Conservation (phyloP, 1,140 invertebrate species). For the Platyscapa corneri region DNA sequence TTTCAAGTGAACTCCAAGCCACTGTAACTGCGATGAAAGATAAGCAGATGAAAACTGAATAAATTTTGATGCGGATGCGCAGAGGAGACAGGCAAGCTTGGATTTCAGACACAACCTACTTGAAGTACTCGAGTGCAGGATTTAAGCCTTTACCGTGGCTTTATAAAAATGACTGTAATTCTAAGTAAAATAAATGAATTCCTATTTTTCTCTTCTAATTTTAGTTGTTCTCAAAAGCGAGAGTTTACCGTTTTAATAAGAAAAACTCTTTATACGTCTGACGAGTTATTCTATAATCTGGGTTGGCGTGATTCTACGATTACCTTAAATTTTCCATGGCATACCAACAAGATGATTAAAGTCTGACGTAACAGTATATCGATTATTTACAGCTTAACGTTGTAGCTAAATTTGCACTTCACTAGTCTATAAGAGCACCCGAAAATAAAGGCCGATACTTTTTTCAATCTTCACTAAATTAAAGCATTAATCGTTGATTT, state of each 20-base stretch:
- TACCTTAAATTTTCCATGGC: not conserved
- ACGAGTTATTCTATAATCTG: not conserved
- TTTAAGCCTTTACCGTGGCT: not conserved
- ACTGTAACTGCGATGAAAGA: not conserved
- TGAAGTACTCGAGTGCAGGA: not conserved
- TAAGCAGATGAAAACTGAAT: conserved; percentile 7
- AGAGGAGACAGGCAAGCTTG: not conserved
- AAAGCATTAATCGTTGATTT: not conserved
- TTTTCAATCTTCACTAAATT: no score
- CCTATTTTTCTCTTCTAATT: not conserved
- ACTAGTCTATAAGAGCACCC: no score
- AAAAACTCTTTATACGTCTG: not conserved
- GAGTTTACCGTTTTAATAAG: not conserved
- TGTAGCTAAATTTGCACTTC: not conserved
- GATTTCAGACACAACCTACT: not conserved
- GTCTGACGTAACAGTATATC: not conserved
- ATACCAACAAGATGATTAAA: not conserved
- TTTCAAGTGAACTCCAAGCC: not conserved
- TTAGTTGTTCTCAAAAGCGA: not conserved
- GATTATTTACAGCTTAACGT: not conserved
- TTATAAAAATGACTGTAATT: not conserved
- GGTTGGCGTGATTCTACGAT: not conserved
- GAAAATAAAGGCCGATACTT: no score
- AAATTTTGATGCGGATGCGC: not conserved
- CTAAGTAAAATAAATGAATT: not conserved